Conservation (phyloP, 2,888 invertebrate species). For the Chromoteleia sp. region DNA sequence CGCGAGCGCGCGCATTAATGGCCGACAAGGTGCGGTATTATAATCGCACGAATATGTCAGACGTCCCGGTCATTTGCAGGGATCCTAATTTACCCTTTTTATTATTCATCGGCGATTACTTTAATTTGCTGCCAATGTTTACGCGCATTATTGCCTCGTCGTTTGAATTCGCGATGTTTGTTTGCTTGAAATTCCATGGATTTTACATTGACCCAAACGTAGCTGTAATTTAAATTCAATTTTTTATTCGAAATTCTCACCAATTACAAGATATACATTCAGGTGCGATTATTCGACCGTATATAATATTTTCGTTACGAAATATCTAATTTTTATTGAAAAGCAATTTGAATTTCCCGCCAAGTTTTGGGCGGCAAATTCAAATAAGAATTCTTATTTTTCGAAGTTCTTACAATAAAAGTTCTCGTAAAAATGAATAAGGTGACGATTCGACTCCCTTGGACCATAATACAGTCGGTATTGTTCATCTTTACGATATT, state of each 20-base stretch:
- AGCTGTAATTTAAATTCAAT: neutral
- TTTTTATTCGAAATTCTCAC: neutral
- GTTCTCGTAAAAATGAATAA: neutral
- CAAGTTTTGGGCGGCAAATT: conserved; percentile 18
- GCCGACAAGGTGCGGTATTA: conserved; percentile 65
- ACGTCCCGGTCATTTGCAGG: conserved; percentile 38
- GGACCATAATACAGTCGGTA: neutral
- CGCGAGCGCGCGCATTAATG: conserved; percentile 56
- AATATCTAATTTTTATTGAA: no score
- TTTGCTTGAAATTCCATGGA: conserved; percentile 18
- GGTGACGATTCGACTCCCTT: neutral
- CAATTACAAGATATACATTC: neutral
- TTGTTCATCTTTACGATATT: conserved; percentile 35
- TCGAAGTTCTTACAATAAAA: neutral
- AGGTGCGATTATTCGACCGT: no score
- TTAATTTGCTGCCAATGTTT: conserved; percentile 37
- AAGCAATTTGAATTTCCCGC: no score
- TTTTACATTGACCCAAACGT: neutral
- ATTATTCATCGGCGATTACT: conserved; percentile 46
- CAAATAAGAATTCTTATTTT: neutral
- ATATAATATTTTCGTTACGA: no score
- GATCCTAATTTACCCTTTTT: conserved; percentile 57
- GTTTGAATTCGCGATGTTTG: conserved; percentile 2
- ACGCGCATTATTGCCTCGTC: conserved; percentile 11
- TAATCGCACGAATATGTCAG: conserved; percentile 43